Conservation (phyloP, 1,140 invertebrate species). For the Oreohelix idahoensis region DNA sequence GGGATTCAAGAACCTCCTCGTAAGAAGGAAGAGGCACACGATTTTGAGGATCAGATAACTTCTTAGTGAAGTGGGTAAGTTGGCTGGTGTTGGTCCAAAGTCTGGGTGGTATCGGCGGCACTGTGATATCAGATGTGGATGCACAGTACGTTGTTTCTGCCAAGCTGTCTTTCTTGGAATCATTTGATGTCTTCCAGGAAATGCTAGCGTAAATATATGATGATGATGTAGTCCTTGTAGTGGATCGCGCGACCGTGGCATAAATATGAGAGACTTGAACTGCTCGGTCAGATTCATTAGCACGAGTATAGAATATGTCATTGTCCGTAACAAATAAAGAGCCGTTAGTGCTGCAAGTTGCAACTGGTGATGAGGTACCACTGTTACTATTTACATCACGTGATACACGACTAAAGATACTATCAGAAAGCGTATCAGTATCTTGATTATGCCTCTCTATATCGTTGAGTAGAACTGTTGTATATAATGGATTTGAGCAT, state of each 20-base stretch:
- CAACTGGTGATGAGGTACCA: neutral
- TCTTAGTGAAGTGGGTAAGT: too few species aligned
- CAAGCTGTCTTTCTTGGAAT: neutral
- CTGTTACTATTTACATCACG: neutral
- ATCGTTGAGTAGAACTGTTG: neutral
- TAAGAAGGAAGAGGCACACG: conserved; percentile 26
- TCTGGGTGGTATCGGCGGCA: neutral
- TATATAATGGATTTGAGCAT: neutral
- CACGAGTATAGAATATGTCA: neutral
- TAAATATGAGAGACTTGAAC: conserved; percentile 34
- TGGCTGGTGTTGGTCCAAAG: neutral
- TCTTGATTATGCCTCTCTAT: neutral
- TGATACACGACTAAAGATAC: neutral
- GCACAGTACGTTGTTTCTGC: neutral
- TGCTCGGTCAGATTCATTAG: neutral
- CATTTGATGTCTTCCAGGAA: conserved; percentile 15
- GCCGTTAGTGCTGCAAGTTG: neutral
- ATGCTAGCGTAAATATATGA: conserved; percentile 36
- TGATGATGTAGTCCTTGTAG: neutral
- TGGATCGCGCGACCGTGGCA: conserved; percentile 25
- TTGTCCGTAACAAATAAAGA: neutral
- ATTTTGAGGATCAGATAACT: neutral
- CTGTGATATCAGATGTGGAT: neutral
- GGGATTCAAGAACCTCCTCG: conserved; percentile 25
- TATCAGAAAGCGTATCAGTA: neutral